Percentiles rank a stretch among this genome's conserved stretches.
Evolutionary conservation across 2,113 vertebrate species (phyloP).

Genomic region (Penelope pileata): DNA sequence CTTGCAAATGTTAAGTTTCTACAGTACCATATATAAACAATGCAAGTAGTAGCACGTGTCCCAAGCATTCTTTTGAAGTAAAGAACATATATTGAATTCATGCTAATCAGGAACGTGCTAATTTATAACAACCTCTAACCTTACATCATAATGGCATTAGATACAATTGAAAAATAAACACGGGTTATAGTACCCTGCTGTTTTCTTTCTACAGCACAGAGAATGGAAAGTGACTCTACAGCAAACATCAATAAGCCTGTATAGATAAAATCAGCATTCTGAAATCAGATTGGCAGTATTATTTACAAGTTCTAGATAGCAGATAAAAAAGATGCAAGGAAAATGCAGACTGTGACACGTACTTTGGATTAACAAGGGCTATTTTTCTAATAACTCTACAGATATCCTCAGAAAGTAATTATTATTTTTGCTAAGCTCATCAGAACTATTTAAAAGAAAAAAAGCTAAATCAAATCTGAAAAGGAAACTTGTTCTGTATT

Average conservation of each 20-base stretch:
- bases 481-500: neutral
- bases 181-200: neutral
- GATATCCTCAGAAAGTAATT: neutral
- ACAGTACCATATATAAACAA: slow-evolving; percentile 62
- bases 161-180: slow-evolving; percentile 15
- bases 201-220: neutral
- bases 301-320: slow-evolving; percentile 41
- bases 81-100: slow-evolving; percentile 53
- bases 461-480: neutral
- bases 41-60: slow-evolving; percentile 60
- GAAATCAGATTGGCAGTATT: slow-evolving; percentile 46
- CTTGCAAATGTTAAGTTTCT: slow-evolving; percentile 64
- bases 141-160: slow-evolving; percentile 31
- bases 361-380: slow-evolving; percentile 11
- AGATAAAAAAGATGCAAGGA: slow-evolving; percentile 51
- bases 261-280: slow-evolving; percentile 34
- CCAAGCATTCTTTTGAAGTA: slow-evolving; percentile 59
- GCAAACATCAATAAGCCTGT: slow-evolving; percentile 28
- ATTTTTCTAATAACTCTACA: slow-evolving; percentile 31
- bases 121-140: slow-evolving; percentile 24
- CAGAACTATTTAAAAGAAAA: neutral
- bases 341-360: slow-evolving; percentile 27
- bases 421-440: neutral
- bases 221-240: neutral
- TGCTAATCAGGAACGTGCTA: slow-evolving; percentile 36